phyloP scores from a whole-genome alignment of 30 jellyfish, hydroid and myxozoan genomes.

The Aurelia sp. region DNA sequence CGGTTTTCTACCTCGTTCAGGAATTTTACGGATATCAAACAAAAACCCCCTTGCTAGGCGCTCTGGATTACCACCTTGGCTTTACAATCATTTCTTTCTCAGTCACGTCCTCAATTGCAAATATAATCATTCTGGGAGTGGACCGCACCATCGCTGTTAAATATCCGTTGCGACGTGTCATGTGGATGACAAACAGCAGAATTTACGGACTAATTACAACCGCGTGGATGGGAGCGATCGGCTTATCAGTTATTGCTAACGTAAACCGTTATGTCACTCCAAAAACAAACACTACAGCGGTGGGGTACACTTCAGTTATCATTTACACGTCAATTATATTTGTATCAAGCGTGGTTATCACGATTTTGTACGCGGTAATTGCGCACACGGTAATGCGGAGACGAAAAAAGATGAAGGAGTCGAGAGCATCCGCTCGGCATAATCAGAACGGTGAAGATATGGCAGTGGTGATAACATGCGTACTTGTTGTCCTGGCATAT shows the following conservation, averaged over 20 bases:
- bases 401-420: background rate
- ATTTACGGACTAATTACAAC: conserved; percentile 11
- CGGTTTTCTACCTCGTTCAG: background rate
- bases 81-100: conserved; percentile 4
- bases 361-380: background rate
- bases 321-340: background rate
- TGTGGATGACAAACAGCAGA: conserved; percentile 36
- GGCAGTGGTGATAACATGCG: conserved; percentile 1
- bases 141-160: conserved; percentile 48
- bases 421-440: background rate
- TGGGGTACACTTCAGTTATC: background rate
- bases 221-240: conserved; percentile 38
- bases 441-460: background rate
- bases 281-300: background rate
- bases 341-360: background rate
- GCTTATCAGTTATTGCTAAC: conserved; percentile 3
- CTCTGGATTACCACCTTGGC: background rate
- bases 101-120: conserved; percentile 40
- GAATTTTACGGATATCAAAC: background rate
- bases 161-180: conserved; percentile 37
- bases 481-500: background rate
- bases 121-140: conserved; percentile 39
- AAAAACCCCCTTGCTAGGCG: background rate
- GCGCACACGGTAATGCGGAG: background rate
- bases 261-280: background rate